Evolutionary conservation across 2,888 invertebrate species (phyloP), one percentile per base, ranked within the genome.

Genomic region (Sphinx pinastri): DNA sequence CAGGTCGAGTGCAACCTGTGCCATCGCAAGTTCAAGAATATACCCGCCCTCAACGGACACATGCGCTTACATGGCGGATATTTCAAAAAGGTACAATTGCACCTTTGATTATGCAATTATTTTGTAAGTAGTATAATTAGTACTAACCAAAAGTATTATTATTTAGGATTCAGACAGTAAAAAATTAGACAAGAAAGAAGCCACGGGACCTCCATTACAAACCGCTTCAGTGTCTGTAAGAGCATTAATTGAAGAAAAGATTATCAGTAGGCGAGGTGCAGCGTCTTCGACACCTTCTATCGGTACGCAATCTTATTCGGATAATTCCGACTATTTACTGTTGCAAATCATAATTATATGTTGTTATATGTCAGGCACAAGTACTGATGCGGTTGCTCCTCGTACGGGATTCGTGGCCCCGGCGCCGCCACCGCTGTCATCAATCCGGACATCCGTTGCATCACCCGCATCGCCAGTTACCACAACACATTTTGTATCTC

Each of bases 1-100:
- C 98, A 98, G 60, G 98, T 99, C 72, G 98, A 98, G 89, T 99
- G 99, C 93, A 98, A 98, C 91, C 95, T 99, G 73, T 99, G 99
- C 88, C 98, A 98, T 91, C 96, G 99, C 80, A 97, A 98, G 88
- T 99, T 99, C 94, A 99, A 99, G 94, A 99, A 99, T 90, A 97
- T 99, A 89, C 99, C 99, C 31, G 99, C 99, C 47, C 96, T 99
- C 71, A 99, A 99, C 91, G 99, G 99, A 11, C 99, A 99, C 88
- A 99, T 99, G 99, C 95, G 99, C 82, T 95, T 99, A 75, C 99
- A 99, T 89, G 99, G 99, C 60, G 99, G 99, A 71, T 99, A 99
- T 91, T 98, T 98, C 86, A 99, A 99, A 91, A 98, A 98, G 96
- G 97, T 97, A 90, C 79, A 74, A 72, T 70, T 25, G 25, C 25